Evolutionary conservation across 2,797 vertebrate species (phyloP), one percentile per base, ranked within the genome.

Genomic region (Sternotherus odoratus): DNA sequence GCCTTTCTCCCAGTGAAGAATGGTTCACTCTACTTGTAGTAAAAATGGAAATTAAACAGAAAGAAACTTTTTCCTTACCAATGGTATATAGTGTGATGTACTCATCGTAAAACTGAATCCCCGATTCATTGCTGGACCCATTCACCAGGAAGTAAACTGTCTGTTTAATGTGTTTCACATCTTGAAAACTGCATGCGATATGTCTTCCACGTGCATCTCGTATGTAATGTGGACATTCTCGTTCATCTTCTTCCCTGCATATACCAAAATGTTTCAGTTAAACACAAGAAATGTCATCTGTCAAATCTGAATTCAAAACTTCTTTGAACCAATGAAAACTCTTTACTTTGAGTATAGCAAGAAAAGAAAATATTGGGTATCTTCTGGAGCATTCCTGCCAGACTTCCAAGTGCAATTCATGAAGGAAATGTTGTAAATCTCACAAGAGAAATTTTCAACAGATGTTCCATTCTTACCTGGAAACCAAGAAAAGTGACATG

Each of bases 371-470:
- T 97, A 98, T 0, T 97, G 96, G 11, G 95, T 92, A 2, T 98
- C 96, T 2, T 1, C 26, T 26, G 97, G 96, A 54, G 97, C 95
- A 3, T 75, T 13, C 2, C 2, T 90, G 5, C 97, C 97, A 79
- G n/a, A 83, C 1, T 83, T 69, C 97, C 97, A 98, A 4, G 94
- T 90, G 88, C 98, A 98, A 79, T 97, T 97, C 97, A 98, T 96
- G 88, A 96, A 43, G 28, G 94, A 83, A 19, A 82, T 1, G 0
- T 94, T 54, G 53, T 95, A 97, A 86, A 98, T 79, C 1, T 84
- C n/a, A 15, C 98, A 98, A 79, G 96, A 94, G 91, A 98, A 94
- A 16, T 98, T 97, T 24, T 60, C 77, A 46, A 95, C 86, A 2
- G 95, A 92, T 0, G 97, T 97, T 9, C 91, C 86, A 0, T 92